Evolutionary conservation across 2,113 vertebrate species (phyloP), one percentile per base, ranked within the genome.

Genomic region (Mobula hypostoma): DNA sequence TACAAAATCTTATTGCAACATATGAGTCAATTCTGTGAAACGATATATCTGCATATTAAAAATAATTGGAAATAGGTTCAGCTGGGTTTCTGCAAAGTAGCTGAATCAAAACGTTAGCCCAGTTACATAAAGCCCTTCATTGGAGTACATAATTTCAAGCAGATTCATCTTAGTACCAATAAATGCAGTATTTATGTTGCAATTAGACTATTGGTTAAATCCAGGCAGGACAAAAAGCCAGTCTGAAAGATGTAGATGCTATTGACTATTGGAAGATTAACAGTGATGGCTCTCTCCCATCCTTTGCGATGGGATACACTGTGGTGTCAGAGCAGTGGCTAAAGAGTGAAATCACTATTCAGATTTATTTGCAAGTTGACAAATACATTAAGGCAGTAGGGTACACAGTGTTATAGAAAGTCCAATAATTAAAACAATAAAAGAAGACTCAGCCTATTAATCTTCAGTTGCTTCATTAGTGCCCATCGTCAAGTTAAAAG

Each of bases 131-230:
- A 6, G 85, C n/a, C 63, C 85, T 68, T 63, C 63, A 27, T 17
- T 63, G 63, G 14, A n/a, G 29, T 15, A 32, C 58, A 66, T 66
- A 17, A 17, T 66, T 66, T 66, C 5, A 15, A 32, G 48, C 63
- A 32, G 58, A 17, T 88, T 5, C 85, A 58, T 61, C 85, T 74
- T 24, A 15, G 85, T 17, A 56, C 40, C 80, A 83, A 83, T 79
- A 79, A 79, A 79, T 14, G 11, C 80, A 56, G 21, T 83, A 83
- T 83, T 83, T 83, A 83, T 83, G n/a, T 83, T 83, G 80, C 32
- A 79, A 79, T 79, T 79, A 79, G n/a, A 56, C 40, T 27, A 24
- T 48, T 15, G 40, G 80, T 24, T 83, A 56, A 11, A 14, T 61
- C 27, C 56, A 3, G 48, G 27, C 27, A 61, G 24, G 9, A 61